Evolutionary conservation across 2,888 invertebrate genomes (phyloP), one percentile per base, ranked within the genome.

Genomic region (Leucophenga montana): DNA sequence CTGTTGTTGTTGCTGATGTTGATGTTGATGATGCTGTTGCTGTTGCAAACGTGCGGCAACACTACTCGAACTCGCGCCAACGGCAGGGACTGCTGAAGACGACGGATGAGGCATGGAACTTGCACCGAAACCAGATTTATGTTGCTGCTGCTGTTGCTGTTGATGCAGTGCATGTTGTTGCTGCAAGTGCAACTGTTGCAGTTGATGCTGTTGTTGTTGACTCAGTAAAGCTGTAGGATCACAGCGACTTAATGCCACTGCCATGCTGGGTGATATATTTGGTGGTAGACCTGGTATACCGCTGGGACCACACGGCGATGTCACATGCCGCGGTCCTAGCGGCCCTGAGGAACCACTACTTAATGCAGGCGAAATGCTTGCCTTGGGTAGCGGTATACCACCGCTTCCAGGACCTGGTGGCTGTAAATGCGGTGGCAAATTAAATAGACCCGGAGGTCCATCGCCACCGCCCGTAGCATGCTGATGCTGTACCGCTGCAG

Each of bases 401-500:
- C 77, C 71, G 1, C 72, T 75, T 11, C 67, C 69, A 16, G 61
- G 22, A 44, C 56, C 64, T 16, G 68, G 62, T 18, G 68, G 46
- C 18, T 68, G 68, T 54, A 85, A 64, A 67, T 82, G 81, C 5
- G 81, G 78, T 48, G 88, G 88, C 68, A 89, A 74, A 75, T 86
- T 88, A 69, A 88, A 89, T 82, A 89, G 76, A 87, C 89, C 79
- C 46, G 78, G 77, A 91, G 90, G 86, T 91, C 89, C 85, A n/a
- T 73, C 73, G 9, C 50, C 53, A 1, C 80, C 81, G 62, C 75
- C 78, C 59, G 50, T 54, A 82, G 88, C 84, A 16, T 85, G 84
- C 70, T 86, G 83, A 73, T 87, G 86, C 73, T 86, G 86, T 77
- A 91, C 90, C 11, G 92, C 93, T 5, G 92, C 93, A 0, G 94